These are phyloP conservation scores for Diloba caeruleocephala DNA, from an alignment of 2,888 invertebrate species.

Conservation along the genomic window DNA sequence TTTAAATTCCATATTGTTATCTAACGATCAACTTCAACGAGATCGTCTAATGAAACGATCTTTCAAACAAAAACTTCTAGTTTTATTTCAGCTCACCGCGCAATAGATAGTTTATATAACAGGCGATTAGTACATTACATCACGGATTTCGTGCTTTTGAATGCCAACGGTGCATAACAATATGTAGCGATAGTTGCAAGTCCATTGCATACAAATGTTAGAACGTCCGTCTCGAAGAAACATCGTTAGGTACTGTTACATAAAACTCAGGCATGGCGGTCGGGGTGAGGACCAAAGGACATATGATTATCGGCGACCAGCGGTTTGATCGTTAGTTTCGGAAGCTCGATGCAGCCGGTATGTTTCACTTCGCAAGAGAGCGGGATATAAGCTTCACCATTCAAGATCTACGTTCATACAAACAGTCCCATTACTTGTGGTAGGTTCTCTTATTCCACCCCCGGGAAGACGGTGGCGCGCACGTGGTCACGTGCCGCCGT, in stretches of 20 bases:
- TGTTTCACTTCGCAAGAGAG: too few species aligned
- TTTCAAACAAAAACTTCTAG: background rate
- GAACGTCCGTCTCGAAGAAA: slow-evolving; percentile 4
- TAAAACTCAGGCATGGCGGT: slow-evolving; percentile 25
- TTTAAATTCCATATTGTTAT: background rate
- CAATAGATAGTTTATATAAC: slow-evolving; percentile 19
- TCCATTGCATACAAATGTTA: slow-evolving; percentile 31
- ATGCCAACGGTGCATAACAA: slow-evolving; percentile 15
- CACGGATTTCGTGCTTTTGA: slow-evolving; percentile 17
- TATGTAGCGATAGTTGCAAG: slow-evolving; percentile 11
- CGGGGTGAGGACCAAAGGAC: too few species aligned
- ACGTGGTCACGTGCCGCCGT: too few species aligned
- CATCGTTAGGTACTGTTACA: slow-evolving; percentile 9
- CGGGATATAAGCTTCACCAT: too few species aligned
- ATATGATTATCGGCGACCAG: too few species aligned
- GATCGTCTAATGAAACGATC: background rate
- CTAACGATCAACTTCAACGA: slow-evolving; percentile 1
- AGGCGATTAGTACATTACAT: slow-evolving; percentile 28
- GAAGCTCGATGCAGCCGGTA: too few species aligned
- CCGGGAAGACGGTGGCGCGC: too few species aligned
- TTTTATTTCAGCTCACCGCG: background rate
- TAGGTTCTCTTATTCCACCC: too few species aligned
- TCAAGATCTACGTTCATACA: too few species aligned
- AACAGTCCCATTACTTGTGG: too few species aligned
- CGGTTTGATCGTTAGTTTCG: too few species aligned